phyloP scores from a whole-genome alignment of 2,888 invertebrate genomes.

The Apomyelois bistriatella region DNA sequence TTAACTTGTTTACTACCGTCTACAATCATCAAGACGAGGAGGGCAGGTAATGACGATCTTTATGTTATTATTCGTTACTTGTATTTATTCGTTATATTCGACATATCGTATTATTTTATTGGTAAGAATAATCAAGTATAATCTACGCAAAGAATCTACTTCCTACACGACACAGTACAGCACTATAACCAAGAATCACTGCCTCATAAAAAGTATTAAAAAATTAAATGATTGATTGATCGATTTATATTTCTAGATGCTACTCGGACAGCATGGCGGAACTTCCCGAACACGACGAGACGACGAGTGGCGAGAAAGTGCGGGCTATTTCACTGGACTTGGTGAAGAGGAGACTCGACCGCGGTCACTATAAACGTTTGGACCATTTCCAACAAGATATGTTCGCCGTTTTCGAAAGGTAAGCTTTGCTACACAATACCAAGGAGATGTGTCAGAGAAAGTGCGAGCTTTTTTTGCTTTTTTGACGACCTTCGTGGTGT shows the following conservation, averaged over 20 bases:
- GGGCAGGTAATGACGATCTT: conserved; percentile 76
- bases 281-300: conserved; percentile 91
- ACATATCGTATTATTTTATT: no score
- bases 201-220: no score
- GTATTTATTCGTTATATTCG: no score
- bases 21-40: conserved; percentile 98
- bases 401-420: conserved; percentile 92
- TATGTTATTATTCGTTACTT: no score
- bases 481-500: no score
- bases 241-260: conserved; percentile 86
- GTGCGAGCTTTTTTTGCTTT: no score
- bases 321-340: conserved; percentile 94
- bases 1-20: conserved; percentile 94
- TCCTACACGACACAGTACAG: no score
- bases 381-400: conserved; percentile 98
- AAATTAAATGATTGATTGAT: no score
- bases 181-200: no score
- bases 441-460: not conserved
- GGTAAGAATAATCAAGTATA: no score
- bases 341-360: conserved; percentile 94
- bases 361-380: conserved; percentile 94
- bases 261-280: conserved; percentile 98
- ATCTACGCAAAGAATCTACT: no score
- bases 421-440: not conserved
- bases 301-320: conserved; percentile 78